Evolutionary conservation across 2,888 invertebrate genomes (phyloP), one percentile per base, ranked within the genome.

Genomic region (Sesamia inferens): DNA sequence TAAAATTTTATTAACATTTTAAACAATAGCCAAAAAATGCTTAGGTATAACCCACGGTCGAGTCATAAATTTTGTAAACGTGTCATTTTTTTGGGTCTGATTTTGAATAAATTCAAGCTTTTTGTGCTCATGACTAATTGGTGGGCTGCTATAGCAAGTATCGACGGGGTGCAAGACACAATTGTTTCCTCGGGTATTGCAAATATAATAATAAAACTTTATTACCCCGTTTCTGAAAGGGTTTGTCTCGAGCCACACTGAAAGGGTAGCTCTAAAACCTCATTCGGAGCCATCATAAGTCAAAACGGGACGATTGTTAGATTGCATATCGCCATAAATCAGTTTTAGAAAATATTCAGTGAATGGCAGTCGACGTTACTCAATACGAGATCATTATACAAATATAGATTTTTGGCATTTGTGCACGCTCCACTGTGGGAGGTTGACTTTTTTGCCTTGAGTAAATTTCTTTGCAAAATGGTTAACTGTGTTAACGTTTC

Each of bases 121-220:
- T 93, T 93, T 93, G 88, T 86, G 82, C 87, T 92, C 93, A 93
- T 94, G 94, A 95, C 95, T 94, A 96, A 96, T 96, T 95, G 94
- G 92, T 85, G 55, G 82, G 88, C 87, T 90, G 89, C 91, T 90
- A 88, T 85, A 90, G 89, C 88, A 85, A 85, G 80, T 86, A 92
- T 85, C 95, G 89, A 89, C 94, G 92, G 95, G 95, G 95, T 91
- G 94, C 92, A 89, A 79, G 85, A 86, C 84, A 84, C 89, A 89
- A 93, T 93, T 92, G 94, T 95, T 93, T 92, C 88, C 87, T 91
- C 73, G 85, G 89, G 91, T 93, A 90, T 95, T 92, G 96, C 96
- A 95, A 95, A 96, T 95, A 96, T 96, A 93, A 95, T 95, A 95
- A 94, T 94, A 96, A 94, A 94, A 94, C 88, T 95, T 95, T 96